Evolutionary conservation across 2,113 vertebrate species (phyloP), one percentile per base, ranked within the genome.

Genomic region (Willisornis vidua): DNA sequence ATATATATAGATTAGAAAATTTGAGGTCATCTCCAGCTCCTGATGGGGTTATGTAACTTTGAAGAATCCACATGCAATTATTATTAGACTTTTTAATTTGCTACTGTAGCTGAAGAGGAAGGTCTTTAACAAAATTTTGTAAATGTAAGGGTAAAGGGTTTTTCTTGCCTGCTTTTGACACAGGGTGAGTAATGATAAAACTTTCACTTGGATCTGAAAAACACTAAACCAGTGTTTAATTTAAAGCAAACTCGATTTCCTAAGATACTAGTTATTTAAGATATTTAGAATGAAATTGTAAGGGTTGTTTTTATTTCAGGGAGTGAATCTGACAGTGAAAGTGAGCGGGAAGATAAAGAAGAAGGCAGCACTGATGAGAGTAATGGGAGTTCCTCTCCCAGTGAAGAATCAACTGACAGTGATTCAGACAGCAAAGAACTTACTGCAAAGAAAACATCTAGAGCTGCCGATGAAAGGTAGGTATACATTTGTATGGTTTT

Each of bases 301-400:
- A 77, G 26, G 8, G 1, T 45, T 63, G 14, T 35, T 93, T 83
- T 79, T 65, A 63, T 96, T 90, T 88, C 88, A 98, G 98, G 90
- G 97, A 97, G 94, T 6, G 98, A 96, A 51, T 99, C 99, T 57
- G 97, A 92, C 88, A 98, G 98, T 86, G 98, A 96, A 93, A 97
- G 94, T 70, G 98, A 95, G 68, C 96, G 97, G 29, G 94, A 97
- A 68, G 98, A 98, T 41, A 79, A 98, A 93, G 97, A 98, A 20
- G 97, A 94, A 72, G 86, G 74, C 48, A 97, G 83, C 61, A 97
- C 93, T 77, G 95, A 95, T 61, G 97, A 96, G 23, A 98, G 96
- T 85, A 96, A 96, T 45, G 98, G 94, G 85, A 98, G 97, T 46
- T 98, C 98, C 39, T 97, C 98, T 43, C 90, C 97, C 79, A 96